Conservation (phyloP, 1,140 invertebrate genomes). For the Oscheius sp. region DNA sequence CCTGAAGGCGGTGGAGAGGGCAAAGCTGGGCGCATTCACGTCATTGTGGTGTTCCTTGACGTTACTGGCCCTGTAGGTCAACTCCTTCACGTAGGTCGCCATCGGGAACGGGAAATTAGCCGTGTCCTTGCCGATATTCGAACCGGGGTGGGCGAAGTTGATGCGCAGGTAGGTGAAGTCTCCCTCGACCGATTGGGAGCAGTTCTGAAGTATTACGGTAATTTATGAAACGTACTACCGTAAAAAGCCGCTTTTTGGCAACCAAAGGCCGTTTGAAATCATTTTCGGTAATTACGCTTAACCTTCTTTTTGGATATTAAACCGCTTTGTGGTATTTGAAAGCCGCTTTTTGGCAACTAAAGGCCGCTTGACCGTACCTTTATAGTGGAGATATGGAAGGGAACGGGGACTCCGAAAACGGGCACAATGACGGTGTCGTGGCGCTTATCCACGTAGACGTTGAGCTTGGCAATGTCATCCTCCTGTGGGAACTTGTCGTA, state of each 20-base stretch:
- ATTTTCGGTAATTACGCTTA: no score
- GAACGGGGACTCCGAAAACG: slow-evolving; percentile 88
- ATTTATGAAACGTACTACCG: no score
- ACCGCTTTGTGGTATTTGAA: no score
- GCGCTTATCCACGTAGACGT: slow-evolving; percentile 78
- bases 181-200: slow-evolving; percentile 75
- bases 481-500: slow-evolving; percentile 86
- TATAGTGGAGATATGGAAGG: slow-evolving; percentile 97
- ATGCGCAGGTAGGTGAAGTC: slow-evolving; percentile 97
- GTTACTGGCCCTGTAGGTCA: slow-evolving; percentile 84
- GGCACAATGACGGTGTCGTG: slow-evolving; percentile 77
- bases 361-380: slow-evolving; percentile 65
- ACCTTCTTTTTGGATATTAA: no score
- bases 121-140: slow-evolving; percentile 79
- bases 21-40: slow-evolving; percentile 84
- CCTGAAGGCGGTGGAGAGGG: slow-evolving; percentile 91
- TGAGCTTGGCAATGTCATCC: slow-evolving; percentile 84
- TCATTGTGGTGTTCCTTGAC: slow-evolving; percentile 66
- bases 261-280: no score
- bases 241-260: no score
- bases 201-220: slow-evolving; percentile 34
- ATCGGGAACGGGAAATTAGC: slow-evolving; percentile 89
- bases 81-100: slow-evolving; percentile 95
- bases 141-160: slow-evolving; percentile 96
- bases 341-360: neutral